Evolutionary conservation across 1,140 invertebrate genomes (phyloP).

Genomic region (Drosophila subpulchrella): DNA sequence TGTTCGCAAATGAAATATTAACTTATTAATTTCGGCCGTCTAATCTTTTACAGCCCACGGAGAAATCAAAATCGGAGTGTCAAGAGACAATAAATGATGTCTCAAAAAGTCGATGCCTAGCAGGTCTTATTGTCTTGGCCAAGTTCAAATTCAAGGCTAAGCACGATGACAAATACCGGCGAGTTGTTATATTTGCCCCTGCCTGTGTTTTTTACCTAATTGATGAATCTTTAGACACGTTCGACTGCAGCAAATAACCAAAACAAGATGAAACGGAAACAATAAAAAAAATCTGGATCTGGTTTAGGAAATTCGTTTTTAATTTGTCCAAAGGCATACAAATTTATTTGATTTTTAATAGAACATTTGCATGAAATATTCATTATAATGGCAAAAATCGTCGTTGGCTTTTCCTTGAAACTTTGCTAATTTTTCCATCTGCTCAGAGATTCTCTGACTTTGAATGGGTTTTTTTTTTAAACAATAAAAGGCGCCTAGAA

Average conservation of each 20-base stretch:
- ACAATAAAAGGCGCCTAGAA: constrained; percentile 48
- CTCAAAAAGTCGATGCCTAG: constrained; percentile 46
- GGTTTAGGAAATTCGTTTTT: constrained; percentile 41
- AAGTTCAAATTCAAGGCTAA: constrained; percentile 83
- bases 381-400: constrained; percentile 30
- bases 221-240: constrained; percentile 38
- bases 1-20: constrained; percentile 45
- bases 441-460: constrained; percentile 42
- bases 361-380: constrained; percentile 27
- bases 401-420: constrained; percentile 51
- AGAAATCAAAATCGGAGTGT: neutral
- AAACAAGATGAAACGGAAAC: constrained; percentile 35
- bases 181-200: constrained; percentile 32
- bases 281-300: constrained; percentile 47
- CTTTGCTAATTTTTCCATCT: constrained; percentile 73
- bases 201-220: constrained; percentile 40
- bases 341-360: constrained; percentile 42
- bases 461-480: constrained; percentile 35
- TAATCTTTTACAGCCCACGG: constrained; percentile 61
- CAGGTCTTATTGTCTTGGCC: constrained; percentile 61
- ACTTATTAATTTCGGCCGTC: constrained; percentile 39
- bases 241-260: constrained; percentile 20
- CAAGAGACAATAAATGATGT: constrained; percentile 42
- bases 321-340: constrained; percentile 13
- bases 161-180: constrained; percentile 47